These are phyloP conservation scores for Amorpha juglandis DNA, from an alignment of 2,888 invertebrate species.

Conservation along the genomic window DNA sequence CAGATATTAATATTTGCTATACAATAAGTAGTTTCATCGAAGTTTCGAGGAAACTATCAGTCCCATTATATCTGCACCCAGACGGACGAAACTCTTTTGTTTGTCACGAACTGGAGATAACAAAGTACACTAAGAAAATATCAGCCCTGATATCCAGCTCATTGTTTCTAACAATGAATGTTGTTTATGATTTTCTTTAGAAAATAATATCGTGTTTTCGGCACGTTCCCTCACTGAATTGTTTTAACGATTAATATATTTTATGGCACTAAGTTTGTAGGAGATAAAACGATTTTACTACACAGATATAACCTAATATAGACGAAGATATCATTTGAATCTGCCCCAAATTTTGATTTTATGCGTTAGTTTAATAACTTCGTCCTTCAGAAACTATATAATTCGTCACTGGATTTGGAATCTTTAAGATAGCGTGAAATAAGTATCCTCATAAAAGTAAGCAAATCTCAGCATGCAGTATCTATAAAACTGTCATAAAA, in stretches of 20 bases:
- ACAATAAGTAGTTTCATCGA: neutral
- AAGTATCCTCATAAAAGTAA: too few species aligned
- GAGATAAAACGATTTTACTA: conserved; percentile 5
- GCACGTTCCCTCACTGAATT: conserved; percentile 21
- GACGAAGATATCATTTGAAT: neutral
- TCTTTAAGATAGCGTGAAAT: too few species aligned
- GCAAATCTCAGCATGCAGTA: too few species aligned
- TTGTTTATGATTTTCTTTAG: conserved; percentile 38
- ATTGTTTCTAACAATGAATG: conserved; percentile 42
- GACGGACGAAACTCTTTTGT: conserved; percentile 41
- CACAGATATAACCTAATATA: neutral
- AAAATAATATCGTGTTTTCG: conserved; percentile 28
- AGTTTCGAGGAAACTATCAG: conserved; percentile 39
- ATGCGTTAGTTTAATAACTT: neutral
- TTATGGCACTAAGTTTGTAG: conserved; percentile 1
- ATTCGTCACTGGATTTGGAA: neutral
- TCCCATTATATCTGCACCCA: conserved; percentile 46
- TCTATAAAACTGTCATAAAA: too few species aligned
- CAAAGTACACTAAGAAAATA: conserved; percentile 45
- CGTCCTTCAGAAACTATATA: neutral
- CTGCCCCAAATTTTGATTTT: neutral
- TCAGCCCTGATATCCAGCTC: conserved; percentile 35
- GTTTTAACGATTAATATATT: conserved; percentile 25
- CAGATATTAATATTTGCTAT: neutral
- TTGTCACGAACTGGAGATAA: conserved; percentile 39